Evolutionary conservation across 2,797 vertebrate genomes (phyloP), one percentile per base, ranked within the genome.

Genomic region (Sebastolobus alascanus): DNA sequence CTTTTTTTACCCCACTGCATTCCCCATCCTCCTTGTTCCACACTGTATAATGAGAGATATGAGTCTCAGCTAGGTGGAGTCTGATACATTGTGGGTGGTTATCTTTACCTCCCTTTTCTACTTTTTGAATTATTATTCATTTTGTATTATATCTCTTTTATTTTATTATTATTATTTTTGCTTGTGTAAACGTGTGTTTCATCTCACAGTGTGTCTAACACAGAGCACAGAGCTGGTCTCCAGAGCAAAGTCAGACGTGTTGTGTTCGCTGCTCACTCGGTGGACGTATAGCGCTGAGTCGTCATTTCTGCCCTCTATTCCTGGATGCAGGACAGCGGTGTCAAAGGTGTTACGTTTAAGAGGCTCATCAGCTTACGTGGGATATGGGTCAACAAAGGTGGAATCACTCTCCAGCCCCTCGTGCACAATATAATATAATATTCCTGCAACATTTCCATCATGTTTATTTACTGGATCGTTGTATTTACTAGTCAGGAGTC

Each of bases 321-420:
- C 91, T 92, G 91, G 89, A 84, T 84, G 79, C 79, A 80, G 90
- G 90, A 91, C 90, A 87, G 65, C 46, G 78, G 75, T 89, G 85
- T 94, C 91, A 90, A 46, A 93, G 94, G 94, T 94, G 94, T 93
- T 90, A 87, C 35, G 52, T 89, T 87, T 96, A 96, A 97, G 96
- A 96, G 90, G 96, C 95, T 97, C 96, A 97, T 93, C 94, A 92
- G 97, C 95, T 97, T 96, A 97, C 92, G 93, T 73, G 86, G 93
- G 93, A 97, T 96, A 92, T 95, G 93, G 96, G 96, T 96, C 95
- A 91, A 84, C 92, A 91, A 94, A 95, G 90, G 95, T 96, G 91
- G 90, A 94, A 89, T 92, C 89, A 88, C 64, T 90, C 86, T 89
- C 8, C 56, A 35, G 35, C 29, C 31, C 29, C 46, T n/a, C 54